phyloP scores from a whole-genome alignment of 2,113 vertebrate species.

The Muntiacus reevesi region DNA sequence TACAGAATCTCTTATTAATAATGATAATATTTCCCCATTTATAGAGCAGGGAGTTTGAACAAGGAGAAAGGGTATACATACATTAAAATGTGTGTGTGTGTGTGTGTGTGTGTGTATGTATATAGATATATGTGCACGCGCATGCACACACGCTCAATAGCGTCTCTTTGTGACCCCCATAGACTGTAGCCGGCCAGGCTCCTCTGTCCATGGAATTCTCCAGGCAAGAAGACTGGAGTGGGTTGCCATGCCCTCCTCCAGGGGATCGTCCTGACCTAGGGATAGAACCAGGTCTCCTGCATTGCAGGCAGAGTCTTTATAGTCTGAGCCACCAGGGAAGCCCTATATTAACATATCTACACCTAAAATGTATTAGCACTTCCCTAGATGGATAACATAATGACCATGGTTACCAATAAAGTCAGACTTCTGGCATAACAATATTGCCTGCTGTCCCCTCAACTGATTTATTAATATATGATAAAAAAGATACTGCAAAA shows the following conservation, averaged over 20 bases:
- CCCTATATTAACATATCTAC: neutral
- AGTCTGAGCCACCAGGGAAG: neutral
- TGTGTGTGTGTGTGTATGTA: neutral
- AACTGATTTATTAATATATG: neutral
- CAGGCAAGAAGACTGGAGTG: neutral
- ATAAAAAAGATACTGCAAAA: neutral
- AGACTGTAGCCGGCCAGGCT: neutral
- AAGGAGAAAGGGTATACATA: neutral
- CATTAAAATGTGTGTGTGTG: neutral
- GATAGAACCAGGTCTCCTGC: neutral
- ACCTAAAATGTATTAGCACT: conserved; percentile 25
- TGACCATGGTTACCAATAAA: neutral
- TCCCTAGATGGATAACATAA: conserved; percentile 44
- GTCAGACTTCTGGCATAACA: neutral
- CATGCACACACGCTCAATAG: accelerated
- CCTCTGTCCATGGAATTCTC: neutral
- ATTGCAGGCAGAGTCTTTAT: neutral
- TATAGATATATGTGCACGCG: no score
- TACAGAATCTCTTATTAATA: conserved; percentile 61
- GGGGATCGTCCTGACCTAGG: neutral
- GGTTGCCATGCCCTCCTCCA: neutral
- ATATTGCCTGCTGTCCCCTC: neutral
- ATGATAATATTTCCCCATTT: conserved; percentile 70
- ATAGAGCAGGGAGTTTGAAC: conserved; percentile 27
- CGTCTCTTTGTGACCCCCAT: neutral